These are phyloP conservation scores for Callitettix versicolor DNA, from an alignment of 1,140 invertebrate genomes.

Conservation along the genomic window DNA sequence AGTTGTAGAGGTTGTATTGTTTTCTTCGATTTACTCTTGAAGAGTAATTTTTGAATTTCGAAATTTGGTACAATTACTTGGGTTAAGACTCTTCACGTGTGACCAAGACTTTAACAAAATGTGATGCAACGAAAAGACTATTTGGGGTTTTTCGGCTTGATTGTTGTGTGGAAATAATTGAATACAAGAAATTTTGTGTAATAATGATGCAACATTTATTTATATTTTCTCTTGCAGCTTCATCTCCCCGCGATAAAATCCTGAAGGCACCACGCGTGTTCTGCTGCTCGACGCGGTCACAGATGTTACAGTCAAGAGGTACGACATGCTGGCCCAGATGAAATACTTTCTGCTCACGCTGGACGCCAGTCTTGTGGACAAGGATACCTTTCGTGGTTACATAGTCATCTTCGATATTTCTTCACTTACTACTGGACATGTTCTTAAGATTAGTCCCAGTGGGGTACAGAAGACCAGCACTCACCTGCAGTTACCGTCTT, in stretches of 20 bases:
- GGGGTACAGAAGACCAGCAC: conserved; percentile 3
- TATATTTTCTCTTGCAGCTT: neutral
- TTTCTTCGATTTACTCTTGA: too few relatives aligned
- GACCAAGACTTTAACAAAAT: too few relatives aligned
- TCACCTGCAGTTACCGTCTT: neutral
- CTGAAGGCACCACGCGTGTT: neutral
- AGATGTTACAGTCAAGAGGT: neutral
- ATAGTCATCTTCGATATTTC: conserved; percentile 1
- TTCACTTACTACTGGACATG: neutral
- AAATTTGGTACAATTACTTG: too few relatives aligned
- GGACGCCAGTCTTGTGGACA: conserved; percentile 1
- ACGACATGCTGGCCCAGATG: conserved; percentile 7
- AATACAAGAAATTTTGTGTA: too few relatives aligned
- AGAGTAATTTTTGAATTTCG: too few relatives aligned
- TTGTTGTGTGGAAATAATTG: too few relatives aligned
- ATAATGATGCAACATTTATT: too few relatives aligned
- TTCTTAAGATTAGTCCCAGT: conserved; percentile 3
- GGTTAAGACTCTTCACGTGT: too few relatives aligned
- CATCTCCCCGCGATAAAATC: neutral
- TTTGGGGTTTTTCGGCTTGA: too few relatives aligned
- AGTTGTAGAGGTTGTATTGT: too few relatives aligned
- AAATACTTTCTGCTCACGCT: conserved; percentile 5
- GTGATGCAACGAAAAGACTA: too few relatives aligned
- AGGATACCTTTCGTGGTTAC: neutral
- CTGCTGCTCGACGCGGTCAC: neutral